A percentile compares a stretch with the other conserved stretches of the same genome.
Evolutionary conservation across 2,797 vertebrate species (phyloP).

Genomic region (Molossus alvarezi): DNA sequence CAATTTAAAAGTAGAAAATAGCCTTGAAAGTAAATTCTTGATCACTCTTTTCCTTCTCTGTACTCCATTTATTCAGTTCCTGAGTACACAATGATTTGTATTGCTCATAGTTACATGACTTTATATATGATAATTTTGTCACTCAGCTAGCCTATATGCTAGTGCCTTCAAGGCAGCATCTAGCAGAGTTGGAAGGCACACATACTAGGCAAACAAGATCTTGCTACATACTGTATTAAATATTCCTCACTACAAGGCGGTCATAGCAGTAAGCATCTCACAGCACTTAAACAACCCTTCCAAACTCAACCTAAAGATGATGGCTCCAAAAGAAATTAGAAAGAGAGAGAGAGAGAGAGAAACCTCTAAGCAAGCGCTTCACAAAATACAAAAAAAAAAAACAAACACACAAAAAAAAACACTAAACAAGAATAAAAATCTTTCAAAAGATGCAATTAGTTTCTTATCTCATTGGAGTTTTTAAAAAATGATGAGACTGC

Average conservation of each 20-base stretch:
- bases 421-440: slow-evolving; percentile 6
- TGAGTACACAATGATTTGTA: not conserved
- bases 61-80: not conserved
- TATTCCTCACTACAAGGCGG: slow-evolving; percentile 2
- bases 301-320: not conserved
- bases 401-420: not conserved
- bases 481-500: not conserved
- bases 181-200: not conserved
- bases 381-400: not conserved
- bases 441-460: slow-evolving; percentile 24
- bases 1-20: slow-evolving; percentile 16
- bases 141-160: not conserved
- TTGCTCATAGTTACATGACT: not conserved
- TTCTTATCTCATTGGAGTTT: not conserved
- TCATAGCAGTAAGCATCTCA: slow-evolving; percentile 33
- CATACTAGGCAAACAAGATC: not conserved
- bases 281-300: slow-evolving; percentile 25
- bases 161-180: not conserved
- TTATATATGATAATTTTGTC: not conserved
- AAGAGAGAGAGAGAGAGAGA: no score
- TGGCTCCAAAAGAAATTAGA: slow-evolving; percentile 19
- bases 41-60: slow-evolving; percentile 25
- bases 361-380: not conserved
- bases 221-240: not conserved
- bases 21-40: slow-evolving; percentile 34